phyloP scores from a whole-genome alignment of 2,888 invertebrate genomes.

The Onthophagus sagittarius region DNA sequence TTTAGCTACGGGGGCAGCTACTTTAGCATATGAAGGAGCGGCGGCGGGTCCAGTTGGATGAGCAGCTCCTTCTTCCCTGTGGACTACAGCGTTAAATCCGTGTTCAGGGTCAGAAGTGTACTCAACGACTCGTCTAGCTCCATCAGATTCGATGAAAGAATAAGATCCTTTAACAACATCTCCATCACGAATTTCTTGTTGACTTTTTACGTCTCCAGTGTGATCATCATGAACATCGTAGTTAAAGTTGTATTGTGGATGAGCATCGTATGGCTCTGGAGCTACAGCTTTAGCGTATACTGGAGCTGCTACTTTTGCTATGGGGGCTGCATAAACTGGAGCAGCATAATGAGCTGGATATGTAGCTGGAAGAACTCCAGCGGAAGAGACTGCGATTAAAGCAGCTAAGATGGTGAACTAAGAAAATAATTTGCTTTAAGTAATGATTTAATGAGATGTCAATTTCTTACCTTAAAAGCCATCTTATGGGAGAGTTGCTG shows the following conservation, averaged over 20 bases:
- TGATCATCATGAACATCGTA: conserved; percentile 54
- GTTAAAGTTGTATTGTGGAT: conserved; percentile 55
- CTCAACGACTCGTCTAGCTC: conserved; percentile 54
- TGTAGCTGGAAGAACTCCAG: conserved; percentile 28
- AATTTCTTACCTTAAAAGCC: neutral
- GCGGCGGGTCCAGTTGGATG: conserved; percentile 41
- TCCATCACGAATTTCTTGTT: conserved; percentile 53
- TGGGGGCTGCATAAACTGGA: conserved; percentile 34
- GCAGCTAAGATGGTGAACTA: conserved; percentile 43
- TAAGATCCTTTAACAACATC: conserved; percentile 56
- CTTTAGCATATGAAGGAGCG: conserved; percentile 34
- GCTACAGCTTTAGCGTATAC: conserved; percentile 39
- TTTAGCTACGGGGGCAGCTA: conserved; percentile 27
- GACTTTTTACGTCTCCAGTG: conserved; percentile 56
- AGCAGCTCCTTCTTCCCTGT: conserved; percentile 49
- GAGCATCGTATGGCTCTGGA: conserved; percentile 50
- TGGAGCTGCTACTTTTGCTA: conserved; percentile 35
- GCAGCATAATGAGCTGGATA: conserved; percentile 29
- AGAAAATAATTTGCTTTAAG: neutral
- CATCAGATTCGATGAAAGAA: conserved; percentile 55
- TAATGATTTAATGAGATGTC: neutral
- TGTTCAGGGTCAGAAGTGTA: conserved; percentile 57
- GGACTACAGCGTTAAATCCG: conserved; percentile 58
- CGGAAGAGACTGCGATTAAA: conserved; percentile 27
- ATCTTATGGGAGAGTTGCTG: neutral